Conservation (phyloP, 2,113 vertebrate species). For the Chunga burmeisteri region DNA sequence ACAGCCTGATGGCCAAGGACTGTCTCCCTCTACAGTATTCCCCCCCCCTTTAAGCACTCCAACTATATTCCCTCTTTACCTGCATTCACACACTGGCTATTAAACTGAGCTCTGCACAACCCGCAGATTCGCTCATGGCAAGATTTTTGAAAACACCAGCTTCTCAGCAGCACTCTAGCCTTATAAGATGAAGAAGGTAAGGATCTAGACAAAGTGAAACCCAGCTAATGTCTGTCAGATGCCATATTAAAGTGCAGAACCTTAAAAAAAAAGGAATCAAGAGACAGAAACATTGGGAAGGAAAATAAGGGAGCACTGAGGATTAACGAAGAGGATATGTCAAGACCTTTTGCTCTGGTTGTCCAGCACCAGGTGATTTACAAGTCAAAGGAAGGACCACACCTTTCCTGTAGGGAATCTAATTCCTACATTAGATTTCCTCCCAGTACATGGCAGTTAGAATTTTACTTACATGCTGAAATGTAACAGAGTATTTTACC, state of each 20-base stretch:
- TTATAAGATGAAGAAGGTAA: not conserved
- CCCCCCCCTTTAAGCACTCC: not conserved
- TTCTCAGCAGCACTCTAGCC: not conserved
- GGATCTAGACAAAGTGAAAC: not conserved
- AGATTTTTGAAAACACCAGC: not conserved
- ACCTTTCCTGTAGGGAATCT: not conserved
- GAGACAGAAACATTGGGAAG: not conserved
- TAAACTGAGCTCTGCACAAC: not conserved
- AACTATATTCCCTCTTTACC: not conserved
- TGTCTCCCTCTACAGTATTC: not conserved
- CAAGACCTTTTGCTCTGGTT: not conserved
- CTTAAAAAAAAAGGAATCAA: not conserved
- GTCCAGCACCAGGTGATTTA: not conserved
- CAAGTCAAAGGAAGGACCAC: not conserved
- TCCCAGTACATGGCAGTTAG: not conserved
- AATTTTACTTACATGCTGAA: not conserved
- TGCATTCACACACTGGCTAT: not conserved
- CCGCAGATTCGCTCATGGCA: not conserved
- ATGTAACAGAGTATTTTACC: not conserved
- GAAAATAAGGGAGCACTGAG: not conserved
- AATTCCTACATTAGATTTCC: not conserved
- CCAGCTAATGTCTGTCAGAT: not conserved
- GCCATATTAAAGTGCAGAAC: not conserved
- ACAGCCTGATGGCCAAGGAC: not conserved
- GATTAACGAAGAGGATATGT: not conserved